A percentile compares a stretch with the other conserved stretches of the same genome.
phyloP scores from a whole-genome alignment of 2,797 vertebrate species.

The Momotus momota region DNA sequence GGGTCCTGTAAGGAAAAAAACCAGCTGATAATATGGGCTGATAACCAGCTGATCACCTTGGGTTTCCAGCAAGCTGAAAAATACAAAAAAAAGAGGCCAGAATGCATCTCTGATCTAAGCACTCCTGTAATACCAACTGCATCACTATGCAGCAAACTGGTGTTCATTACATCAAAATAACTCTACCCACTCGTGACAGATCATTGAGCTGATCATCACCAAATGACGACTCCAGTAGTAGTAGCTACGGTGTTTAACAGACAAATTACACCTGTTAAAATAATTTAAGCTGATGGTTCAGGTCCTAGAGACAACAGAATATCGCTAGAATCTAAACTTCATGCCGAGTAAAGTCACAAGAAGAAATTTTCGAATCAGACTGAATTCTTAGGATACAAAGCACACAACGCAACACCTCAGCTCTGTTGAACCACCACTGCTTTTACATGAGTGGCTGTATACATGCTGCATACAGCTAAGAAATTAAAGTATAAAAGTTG shows the following conservation, averaged over 20 bases:
- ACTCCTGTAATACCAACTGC: fast-evolving
- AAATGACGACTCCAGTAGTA: neutral
- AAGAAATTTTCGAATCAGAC: neutral
- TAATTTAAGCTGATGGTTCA: neutral
- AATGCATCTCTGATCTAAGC: neutral
- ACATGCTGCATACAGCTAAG: neutral
- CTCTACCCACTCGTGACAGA: neutral
- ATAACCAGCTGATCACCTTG: neutral
- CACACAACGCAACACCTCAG: neutral
- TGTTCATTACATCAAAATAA: neutral
- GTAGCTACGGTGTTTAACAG: neutral
- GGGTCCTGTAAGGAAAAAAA: neutral
- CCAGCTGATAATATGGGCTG: neutral
- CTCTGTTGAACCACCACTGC: neutral
- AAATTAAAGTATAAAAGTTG: neutral
- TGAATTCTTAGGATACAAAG: neutral
- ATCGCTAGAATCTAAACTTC: neutral
- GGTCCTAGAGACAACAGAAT: neutral
- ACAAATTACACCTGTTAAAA: neutral
- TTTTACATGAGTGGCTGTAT: neutral
- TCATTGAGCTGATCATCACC: neutral
- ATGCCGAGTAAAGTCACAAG: neutral
- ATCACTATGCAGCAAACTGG: neutral
- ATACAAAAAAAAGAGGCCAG: neutral
- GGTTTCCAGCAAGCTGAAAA: neutral